phyloP scores from a whole-genome alignment of 2,113 vertebrate genomes.

The Chiloscyllium plagiosum region DNA sequence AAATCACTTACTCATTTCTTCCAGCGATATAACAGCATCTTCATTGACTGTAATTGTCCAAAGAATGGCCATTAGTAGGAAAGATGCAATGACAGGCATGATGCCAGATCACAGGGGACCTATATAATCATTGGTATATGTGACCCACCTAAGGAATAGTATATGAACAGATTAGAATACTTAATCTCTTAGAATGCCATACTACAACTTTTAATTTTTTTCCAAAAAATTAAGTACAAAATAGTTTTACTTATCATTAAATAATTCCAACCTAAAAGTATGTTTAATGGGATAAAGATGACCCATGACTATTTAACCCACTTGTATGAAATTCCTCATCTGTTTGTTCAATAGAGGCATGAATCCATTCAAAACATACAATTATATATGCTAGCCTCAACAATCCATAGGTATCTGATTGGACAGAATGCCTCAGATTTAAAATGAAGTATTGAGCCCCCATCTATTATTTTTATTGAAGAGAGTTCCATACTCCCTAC shows the following conservation, averaged over 20 bases:
- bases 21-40: background rate
- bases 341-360: too few species aligned
- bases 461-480: too few species aligned
- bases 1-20: conserved; percentile 20
- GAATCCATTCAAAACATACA: too few species aligned
- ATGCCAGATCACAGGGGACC: background rate
- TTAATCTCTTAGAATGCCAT: background rate
- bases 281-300: background rate
- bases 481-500: too few species aligned
- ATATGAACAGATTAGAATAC: background rate
- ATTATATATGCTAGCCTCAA: too few species aligned
- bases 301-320: background rate
- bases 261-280: background rate
- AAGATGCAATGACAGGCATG: background rate
- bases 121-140: background rate
- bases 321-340: background rate
- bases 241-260: background rate
- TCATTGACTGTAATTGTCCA: background rate
- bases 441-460: too few species aligned
- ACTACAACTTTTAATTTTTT: background rate
- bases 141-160: background rate
- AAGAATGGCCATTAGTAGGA: background rate
- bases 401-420: too few species aligned
- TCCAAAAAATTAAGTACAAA: background rate
- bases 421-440: too few species aligned